A percentile compares a stretch with the other conserved stretches of the same genome.
Evolutionary conservation across 1,140 invertebrate genomes (phyloP).

Genomic region (Diachasmimorpha longicaudata): DNA sequence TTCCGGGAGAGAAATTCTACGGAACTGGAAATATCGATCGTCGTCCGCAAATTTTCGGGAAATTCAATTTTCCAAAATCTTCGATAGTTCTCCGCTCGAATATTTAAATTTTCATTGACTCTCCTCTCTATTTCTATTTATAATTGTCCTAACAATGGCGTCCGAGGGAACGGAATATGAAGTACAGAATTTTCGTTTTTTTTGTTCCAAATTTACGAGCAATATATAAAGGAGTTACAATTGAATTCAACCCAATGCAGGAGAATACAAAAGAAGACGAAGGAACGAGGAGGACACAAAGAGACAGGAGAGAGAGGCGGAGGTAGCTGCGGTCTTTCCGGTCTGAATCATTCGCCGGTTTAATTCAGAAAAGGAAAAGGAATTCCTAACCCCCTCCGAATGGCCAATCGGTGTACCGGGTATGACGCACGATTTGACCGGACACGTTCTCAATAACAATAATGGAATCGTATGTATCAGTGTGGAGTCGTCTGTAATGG

Average conservation of each 20-base stretch:
- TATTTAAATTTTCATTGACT: too few relatives aligned
- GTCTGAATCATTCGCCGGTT: slow-evolving; percentile 22
- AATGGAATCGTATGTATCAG: slow-evolving; percentile 18
- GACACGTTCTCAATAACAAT: slow-evolving; percentile 11
- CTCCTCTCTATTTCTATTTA: too few relatives aligned
- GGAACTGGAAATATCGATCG: too few relatives aligned
- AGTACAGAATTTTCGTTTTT: not conserved
- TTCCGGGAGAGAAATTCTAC: too few relatives aligned
- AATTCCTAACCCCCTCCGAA: not conserved
- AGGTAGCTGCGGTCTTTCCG: slow-evolving; percentile 17
- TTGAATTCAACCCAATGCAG: not conserved
- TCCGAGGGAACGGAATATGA: not conserved
- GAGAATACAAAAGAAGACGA: slow-evolving; percentile 7
- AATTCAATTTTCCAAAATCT: too few relatives aligned
- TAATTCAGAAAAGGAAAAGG: slow-evolving; percentile 11
- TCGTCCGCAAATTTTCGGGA: too few relatives aligned
- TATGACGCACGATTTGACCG: slow-evolving; percentile 17
- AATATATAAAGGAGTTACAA: not conserved
- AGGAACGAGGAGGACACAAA: slow-evolving; percentile 13
- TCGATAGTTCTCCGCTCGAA: too few relatives aligned
- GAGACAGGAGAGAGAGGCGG: not conserved
- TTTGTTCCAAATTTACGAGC: not conserved
- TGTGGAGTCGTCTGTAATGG: not conserved
- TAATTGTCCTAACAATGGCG: too few relatives aligned
- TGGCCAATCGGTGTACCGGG: slow-evolving; percentile 1